These are phyloP conservation scores for Odontothrips loti DNA, from an alignment of 2,888 invertebrate genomes.

Conservation along the genomic window DNA sequence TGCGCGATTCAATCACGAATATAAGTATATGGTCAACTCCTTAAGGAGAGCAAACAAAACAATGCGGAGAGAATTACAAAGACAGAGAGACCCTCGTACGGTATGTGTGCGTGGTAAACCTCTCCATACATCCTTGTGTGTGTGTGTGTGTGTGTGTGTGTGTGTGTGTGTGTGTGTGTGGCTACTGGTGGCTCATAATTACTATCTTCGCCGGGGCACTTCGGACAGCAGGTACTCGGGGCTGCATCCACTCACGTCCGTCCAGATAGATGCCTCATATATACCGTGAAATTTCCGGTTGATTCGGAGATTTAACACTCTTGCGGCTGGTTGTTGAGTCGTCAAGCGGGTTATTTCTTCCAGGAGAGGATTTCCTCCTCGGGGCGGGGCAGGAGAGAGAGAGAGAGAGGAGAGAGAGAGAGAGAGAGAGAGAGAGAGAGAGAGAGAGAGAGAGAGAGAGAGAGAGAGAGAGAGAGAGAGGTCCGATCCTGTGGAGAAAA, in stretches of 20 bases:
- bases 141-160: neutral
- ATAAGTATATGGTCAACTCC: slow-evolving; percentile 22
- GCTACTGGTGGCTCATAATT: slow-evolving; percentile 5
- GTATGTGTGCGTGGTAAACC: neutral
- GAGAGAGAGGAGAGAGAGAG: too few relatives aligned
- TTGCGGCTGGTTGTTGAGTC: neutral
- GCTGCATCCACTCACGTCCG: slow-evolving; percentile 13
- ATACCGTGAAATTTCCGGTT: slow-evolving; percentile 26
- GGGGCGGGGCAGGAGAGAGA: too few relatives aligned
- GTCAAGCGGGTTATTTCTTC: too few relatives aligned
- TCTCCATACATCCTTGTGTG: neutral
- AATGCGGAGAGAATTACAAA: neutral
- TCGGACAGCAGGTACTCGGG: neutral
- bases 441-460: too few relatives aligned
- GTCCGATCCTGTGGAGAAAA: too few relatives aligned
- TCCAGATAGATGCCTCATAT: slow-evolving; percentile 4
- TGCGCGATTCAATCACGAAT: slow-evolving; percentile 13
- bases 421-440: too few relatives aligned
- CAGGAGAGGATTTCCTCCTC: too few relatives aligned
- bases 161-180: slow-evolving; percentile 19
- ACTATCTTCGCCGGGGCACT: neutral
- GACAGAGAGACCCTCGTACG: neutral
- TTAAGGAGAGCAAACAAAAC: slow-evolving; percentile 25
- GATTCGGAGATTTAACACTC: slow-evolving; percentile 13
- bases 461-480: too few relatives aligned